These are phyloP conservation scores for Syngnathus typhle DNA, from an alignment of 2,113 vertebrate species.

Conservation along the genomic window DNA sequence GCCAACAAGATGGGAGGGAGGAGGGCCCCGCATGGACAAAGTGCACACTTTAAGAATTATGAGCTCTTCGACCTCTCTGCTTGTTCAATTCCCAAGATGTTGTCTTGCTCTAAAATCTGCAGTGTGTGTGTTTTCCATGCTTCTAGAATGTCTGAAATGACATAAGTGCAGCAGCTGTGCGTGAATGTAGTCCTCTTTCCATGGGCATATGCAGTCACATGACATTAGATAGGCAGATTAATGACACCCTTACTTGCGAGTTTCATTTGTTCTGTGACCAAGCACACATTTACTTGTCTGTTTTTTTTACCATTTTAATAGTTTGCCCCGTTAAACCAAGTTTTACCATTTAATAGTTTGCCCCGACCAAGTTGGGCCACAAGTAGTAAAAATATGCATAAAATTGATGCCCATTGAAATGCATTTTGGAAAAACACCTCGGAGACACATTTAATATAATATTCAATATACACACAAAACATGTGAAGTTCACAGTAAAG, in stretches of 20 bases:
- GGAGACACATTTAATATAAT: no score
- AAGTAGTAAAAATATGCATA: no score
- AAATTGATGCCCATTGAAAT: no score
- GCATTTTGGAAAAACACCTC: no score
- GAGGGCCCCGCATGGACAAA: constrained; percentile 47
- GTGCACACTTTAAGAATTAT: constrained; percentile 38
- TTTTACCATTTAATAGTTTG: no score
- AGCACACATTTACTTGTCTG: neutral
- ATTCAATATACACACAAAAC: no score
- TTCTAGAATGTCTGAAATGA: constrained; percentile 14
- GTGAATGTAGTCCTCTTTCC: constrained; percentile 23
- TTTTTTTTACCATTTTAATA: no score
- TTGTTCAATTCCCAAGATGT: constrained; percentile 44
- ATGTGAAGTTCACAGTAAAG: no score
- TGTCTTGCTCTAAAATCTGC: constrained; percentile 51
- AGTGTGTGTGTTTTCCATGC: constrained; percentile 48
- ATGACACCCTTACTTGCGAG: neutral
- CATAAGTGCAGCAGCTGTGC: constrained; percentile 26
- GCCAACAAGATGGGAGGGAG: constrained; percentile 31
- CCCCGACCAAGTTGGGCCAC: no score
- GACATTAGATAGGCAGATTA: neutral
- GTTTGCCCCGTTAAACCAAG: no score
- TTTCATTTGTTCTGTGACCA: neutral
- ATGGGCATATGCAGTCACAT: neutral
- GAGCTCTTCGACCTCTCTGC: constrained; percentile 10